Conservation (phyloP, 2,888 invertebrate species). For the Philonicus albiceps region DNA sequence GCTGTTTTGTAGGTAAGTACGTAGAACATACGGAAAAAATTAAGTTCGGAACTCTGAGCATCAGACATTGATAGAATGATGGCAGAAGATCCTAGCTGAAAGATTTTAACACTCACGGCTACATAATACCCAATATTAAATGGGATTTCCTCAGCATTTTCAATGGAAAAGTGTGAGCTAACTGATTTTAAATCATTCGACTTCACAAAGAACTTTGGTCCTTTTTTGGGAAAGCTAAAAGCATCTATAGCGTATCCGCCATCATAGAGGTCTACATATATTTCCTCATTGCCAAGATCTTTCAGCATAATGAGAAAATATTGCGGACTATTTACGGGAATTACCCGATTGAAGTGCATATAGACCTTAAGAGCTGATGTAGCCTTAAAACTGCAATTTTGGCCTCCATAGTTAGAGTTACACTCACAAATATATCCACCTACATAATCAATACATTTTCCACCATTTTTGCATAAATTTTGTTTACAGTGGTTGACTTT, state of each 20-base stretch:
- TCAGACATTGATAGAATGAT: slow-evolving; percentile 21
- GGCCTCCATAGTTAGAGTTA: neutral
- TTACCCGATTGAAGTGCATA: slow-evolving; percentile 34
- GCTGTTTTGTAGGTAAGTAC: neutral
- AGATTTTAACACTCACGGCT: neutral
- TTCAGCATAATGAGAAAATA: slow-evolving; percentile 25
- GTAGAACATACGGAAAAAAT: slow-evolving; percentile 4
- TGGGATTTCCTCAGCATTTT: neutral
- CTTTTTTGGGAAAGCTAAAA: slow-evolving; percentile 21
- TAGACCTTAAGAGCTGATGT: neutral
- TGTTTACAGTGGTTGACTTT: neutral
- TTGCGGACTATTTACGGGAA: neutral
- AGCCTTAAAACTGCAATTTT: slow-evolving; percentile 2
- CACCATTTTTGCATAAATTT: slow-evolving; percentile 19
- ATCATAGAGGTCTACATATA: slow-evolving; percentile 29
- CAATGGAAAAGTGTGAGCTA: slow-evolving; percentile 2
- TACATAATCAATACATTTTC: neutral
- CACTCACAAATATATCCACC: slow-evolving; percentile 13
- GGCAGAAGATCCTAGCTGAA: neutral
- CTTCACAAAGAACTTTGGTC: neutral
- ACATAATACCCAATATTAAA: slow-evolving; percentile 28
- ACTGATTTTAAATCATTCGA: slow-evolving; percentile 12
- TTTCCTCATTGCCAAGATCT: neutral
- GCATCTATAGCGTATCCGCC: slow-evolving; percentile 11
- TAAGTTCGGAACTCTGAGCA: neutral